Percentiles rank a stretch among this genome's conserved stretches.
Evolutionary conservation across 2,797 vertebrate genomes (phyloP).

Genomic region (Notolepis coatsorum): DNA sequence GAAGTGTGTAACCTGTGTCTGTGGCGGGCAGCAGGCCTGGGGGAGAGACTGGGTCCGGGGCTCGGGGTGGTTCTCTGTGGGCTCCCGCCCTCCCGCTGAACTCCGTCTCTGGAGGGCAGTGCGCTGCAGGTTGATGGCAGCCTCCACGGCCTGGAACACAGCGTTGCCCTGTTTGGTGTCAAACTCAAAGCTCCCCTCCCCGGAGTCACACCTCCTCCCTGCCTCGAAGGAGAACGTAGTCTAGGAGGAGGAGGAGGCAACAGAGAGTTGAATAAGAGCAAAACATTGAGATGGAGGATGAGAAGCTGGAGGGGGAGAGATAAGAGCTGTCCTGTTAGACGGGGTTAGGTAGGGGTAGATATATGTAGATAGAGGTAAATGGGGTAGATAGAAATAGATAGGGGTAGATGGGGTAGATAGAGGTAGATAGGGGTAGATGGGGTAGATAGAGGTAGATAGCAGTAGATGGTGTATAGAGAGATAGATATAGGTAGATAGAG

Average conservation of each 20-base stretch:
- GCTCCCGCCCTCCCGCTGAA: not conserved
- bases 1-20: constrained; percentile 56
- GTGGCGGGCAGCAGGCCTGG: constrained; percentile 36
- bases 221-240: constrained; percentile 93
- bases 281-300: too few relatives aligned
- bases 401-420: too few relatives aligned
- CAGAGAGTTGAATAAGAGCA: not conserved
- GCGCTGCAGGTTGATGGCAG: constrained; percentile 83
- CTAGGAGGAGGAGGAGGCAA: constrained; percentile 62
- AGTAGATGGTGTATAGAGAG: too few relatives aligned
- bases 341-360: too few relatives aligned
- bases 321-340: too few relatives aligned
- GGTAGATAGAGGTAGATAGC: too few relatives aligned
- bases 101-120: constrained; percentile 41
- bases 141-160: constrained; percentile 88
- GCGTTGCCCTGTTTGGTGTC: constrained; percentile 87
- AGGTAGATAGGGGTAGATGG: too few relatives aligned
- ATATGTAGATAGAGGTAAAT: too few relatives aligned
- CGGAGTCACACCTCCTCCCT: constrained; percentile 88
- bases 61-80: constrained; percentile 22
- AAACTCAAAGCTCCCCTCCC: constrained; percentile 94
- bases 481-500: too few relatives aligned
- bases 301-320: too few relatives aligned
- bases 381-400: too few relatives aligned
- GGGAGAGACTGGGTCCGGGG: constrained; percentile 2